Conservation (phyloP, 2,113 vertebrate genomes). For the Boleophthalmus pectinirostris region DNA sequence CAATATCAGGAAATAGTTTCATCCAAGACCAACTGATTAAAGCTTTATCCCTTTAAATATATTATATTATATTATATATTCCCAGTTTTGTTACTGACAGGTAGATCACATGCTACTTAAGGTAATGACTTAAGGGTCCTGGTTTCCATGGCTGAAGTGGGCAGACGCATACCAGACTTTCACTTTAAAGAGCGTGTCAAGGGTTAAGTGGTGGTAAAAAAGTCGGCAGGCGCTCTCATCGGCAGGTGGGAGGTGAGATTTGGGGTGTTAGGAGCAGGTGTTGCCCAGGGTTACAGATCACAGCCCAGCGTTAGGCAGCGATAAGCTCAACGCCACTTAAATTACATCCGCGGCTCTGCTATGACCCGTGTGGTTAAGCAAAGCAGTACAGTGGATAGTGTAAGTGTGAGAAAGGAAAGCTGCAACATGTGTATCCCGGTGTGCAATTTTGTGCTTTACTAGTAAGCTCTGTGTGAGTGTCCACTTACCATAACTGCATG, state of each 20-base stretch:
- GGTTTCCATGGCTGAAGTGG: slow-evolving; percentile 54
- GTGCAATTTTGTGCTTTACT: slow-evolving; percentile 29
- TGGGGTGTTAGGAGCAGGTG: slow-evolving; percentile 68
- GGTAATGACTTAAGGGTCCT: slow-evolving; percentile 50
- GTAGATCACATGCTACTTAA: slow-evolving; percentile 51
- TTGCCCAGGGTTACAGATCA: slow-evolving; percentile 62
- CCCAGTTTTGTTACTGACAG: slow-evolving; percentile 35
- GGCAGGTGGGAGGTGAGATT: slow-evolving; percentile 70
- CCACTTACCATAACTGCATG: slow-evolving; percentile 15
- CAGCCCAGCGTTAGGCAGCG: slow-evolving; percentile 62
- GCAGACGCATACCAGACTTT: slow-evolving; percentile 72
- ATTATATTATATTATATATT: no score
- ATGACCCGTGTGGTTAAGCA: slow-evolving; percentile 53
- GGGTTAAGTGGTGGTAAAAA: slow-evolving; percentile 76
- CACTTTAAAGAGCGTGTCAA: slow-evolving; percentile 69
- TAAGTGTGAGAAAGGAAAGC: slow-evolving; percentile 63
- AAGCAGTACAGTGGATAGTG: slow-evolving; percentile 50
- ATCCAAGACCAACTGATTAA: neutral
- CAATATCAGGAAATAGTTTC: neutral
- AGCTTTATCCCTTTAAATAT: slow-evolving; percentile 22
- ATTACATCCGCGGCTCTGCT: slow-evolving; percentile 58
- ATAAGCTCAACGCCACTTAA: slow-evolving; percentile 69
- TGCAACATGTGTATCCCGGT: slow-evolving; percentile 36
- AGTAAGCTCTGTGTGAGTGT: slow-evolving; percentile 13
- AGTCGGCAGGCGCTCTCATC: slow-evolving; percentile 63